Evolutionary conservation across 2,113 vertebrate genomes (phyloP).

Genomic region (Amphilophus citrinellus): DNA sequence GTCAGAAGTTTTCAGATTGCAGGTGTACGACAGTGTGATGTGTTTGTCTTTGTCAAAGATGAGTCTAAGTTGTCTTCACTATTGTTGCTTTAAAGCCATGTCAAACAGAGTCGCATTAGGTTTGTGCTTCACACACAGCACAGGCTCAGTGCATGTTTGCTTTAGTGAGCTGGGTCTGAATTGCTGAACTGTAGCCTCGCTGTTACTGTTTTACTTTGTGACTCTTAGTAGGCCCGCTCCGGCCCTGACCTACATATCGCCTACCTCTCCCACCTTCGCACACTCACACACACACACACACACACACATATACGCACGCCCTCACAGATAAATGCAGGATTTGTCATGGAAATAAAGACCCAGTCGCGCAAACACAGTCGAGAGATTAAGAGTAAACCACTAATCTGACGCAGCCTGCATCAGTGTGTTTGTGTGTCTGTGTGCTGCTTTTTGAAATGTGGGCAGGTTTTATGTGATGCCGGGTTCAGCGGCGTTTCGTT

Average conservation of each 20-base stretch:
- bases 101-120: conserved; percentile 36
- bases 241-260: conserved; percentile 72
- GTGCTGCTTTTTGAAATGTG: conserved; percentile 55
- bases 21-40: neutral
- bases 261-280: conserved; percentile 49
- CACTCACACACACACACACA: conserved; percentile 15
- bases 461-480: conserved; percentile 51
- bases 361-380: conserved; percentile 57
- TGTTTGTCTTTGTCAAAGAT: neutral
- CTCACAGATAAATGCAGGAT: conserved; percentile 48
- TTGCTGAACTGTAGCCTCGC: neutral
- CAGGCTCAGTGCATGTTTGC: conserved; percentile 10
- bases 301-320: neutral
- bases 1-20: neutral
- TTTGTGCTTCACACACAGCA: conserved; percentile 10
- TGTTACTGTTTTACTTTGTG: neutral
- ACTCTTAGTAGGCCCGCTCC: conserved; percentile 24
- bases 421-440: conserved; percentile 53
- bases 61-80: neutral
- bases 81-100: conserved; percentile 18
- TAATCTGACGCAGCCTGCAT: conserved; percentile 71
- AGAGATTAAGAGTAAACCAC: conserved; percentile 77
- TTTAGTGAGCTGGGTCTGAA: conserved; percentile 8
- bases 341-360: conserved; percentile 70
- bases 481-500: conserved; percentile 38